Conservation (phyloP, 2,797 vertebrate species). For the Sylvilagus floridanus region DNA sequence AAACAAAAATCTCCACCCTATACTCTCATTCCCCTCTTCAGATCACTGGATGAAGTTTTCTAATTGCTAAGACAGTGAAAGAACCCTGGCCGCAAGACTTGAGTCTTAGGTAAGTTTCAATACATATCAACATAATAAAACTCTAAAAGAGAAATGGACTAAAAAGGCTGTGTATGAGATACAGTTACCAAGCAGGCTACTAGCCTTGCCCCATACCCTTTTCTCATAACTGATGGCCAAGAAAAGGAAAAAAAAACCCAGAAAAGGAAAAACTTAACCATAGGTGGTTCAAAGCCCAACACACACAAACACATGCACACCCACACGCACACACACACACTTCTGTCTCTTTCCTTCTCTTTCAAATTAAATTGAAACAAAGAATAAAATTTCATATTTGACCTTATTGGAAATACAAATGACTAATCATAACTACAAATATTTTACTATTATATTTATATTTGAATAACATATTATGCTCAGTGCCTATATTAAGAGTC, state of each 20-base stretch:
- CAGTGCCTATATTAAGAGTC: neutral
- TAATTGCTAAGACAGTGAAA: too few relatives aligned
- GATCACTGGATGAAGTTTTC: too few relatives aligned
- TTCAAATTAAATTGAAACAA: neutral
- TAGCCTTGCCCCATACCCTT: neutral
- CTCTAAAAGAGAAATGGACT: neutral
- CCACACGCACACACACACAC: too few relatives aligned
- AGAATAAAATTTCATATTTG: neutral
- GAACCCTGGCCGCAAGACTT: neutral
- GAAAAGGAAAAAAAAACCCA: too few relatives aligned
- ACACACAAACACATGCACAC: too few relatives aligned
- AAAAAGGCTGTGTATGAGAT: too few relatives aligned
- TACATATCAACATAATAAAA: neutral
- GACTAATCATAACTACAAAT: neutral
- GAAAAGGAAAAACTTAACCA: neutral
- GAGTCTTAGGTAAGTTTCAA: neutral
- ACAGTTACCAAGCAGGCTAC: neutral
- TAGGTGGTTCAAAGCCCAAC: neutral
- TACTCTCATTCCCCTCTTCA: neutral
- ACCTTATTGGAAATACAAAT: neutral
- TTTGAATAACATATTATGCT: neutral
- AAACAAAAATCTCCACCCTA: neutral
- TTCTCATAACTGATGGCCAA: neutral
- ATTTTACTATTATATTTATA: neutral
- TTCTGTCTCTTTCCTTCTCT: too few relatives aligned